Percentiles rank a stretch among this genome's conserved stretches.
Conservation (phyloP, 2,797 vertebrate genomes). For the Ataeniobius toweri region DNA sequence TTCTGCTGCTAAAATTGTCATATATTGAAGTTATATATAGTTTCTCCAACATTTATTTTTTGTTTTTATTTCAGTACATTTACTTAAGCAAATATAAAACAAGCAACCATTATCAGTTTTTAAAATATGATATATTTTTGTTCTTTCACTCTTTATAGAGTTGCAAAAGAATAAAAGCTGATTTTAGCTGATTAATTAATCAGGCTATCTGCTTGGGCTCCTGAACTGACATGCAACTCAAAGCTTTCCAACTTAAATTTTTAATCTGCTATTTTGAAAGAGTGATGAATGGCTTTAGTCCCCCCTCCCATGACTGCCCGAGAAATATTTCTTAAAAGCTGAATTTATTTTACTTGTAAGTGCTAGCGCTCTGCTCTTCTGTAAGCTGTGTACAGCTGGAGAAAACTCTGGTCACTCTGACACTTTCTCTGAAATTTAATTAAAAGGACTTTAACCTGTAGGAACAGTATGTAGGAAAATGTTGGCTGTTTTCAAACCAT, state of each 20-base stretch:
- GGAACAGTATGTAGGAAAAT: too few relatives aligned
- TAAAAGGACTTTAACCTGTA: too few relatives aligned
- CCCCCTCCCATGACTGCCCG: background rate
- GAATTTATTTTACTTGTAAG: background rate
- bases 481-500: too few relatives aligned
- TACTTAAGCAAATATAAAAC: background rate
- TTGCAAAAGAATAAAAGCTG: background rate
- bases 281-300: too few relatives aligned
- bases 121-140: background rate
- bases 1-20: background rate
- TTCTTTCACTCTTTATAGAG: background rate
- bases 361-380: background rate
- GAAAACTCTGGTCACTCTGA: background rate
- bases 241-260: background rate
- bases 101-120: background rate
- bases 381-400: background rate
- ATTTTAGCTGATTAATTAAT: background rate
- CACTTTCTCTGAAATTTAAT: background rate
- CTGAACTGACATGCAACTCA: background rate
- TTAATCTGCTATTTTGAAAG: background rate
- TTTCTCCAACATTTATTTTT: too few relatives aligned
- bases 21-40: too few relatives aligned
- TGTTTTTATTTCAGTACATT: background rate
- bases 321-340: background rate
- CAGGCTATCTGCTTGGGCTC: background rate